Conservation (phyloP, 2,113 vertebrate species). For the Athene cunicularia region DNA sequence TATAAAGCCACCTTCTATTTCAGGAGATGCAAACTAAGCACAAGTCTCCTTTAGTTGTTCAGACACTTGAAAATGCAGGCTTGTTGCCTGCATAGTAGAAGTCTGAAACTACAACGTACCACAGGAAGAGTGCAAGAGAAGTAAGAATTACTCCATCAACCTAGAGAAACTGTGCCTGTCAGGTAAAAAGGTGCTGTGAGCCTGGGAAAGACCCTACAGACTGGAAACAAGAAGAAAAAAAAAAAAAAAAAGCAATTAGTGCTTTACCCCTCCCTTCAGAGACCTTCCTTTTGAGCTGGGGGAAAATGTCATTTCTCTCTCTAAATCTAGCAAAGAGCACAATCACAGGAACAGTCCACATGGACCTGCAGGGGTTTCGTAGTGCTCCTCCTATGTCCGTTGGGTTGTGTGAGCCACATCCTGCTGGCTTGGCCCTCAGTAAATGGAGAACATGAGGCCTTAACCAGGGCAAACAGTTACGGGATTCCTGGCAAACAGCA, state of each 20-base stretch:
- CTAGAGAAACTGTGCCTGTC: background rate
- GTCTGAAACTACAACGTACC: rapidly evolving
- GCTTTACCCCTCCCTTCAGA: background rate
- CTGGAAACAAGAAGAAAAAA: background rate
- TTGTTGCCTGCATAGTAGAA: background rate
- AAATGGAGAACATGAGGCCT: background rate
- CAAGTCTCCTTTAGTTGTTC: background rate
- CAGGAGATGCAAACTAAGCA: background rate
- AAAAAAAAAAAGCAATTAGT: background rate
- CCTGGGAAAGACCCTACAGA: background rate
- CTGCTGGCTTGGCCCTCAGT: background rate
- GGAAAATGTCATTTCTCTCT: background rate
- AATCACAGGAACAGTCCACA: background rate
- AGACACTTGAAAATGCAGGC: background rate
- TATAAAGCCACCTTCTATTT: background rate
- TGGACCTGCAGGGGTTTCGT: background rate
- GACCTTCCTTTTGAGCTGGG: background rate
- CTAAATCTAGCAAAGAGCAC: background rate
- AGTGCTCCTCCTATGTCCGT: background rate
- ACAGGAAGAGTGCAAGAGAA: background rate
- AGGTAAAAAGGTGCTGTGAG: background rate
- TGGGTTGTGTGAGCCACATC: background rate
- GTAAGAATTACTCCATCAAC: background rate
- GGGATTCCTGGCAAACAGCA: background rate
- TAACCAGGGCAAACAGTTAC: background rate